Evolutionary conservation across 53 echinoderm and acorn worm genomes (phyloP), one percentile per base, ranked within the genome.

Genomic region (Patiria pectinifera): DNA sequence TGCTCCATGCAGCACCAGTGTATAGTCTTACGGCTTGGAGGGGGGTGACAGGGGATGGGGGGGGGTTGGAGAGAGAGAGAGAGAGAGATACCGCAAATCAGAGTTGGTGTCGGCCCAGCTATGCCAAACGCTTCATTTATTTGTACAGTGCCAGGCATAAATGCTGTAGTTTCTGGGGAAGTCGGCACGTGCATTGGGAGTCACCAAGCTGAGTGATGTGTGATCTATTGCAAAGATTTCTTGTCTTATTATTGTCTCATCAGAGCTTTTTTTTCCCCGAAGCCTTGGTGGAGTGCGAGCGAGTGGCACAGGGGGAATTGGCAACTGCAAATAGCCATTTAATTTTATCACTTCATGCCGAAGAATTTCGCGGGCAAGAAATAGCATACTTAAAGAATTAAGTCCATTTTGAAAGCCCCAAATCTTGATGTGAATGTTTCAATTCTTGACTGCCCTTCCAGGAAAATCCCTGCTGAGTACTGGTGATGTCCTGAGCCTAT

Each of bases 91-190:
- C 85, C 46, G 4, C 69, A 11, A 76, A 77, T 25, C 61, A 26
- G 86, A 23, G 62, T 14, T 19, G 25, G 44, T 76, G 11, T 58
- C n/a, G 15, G 24, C 13, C 60, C 15, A 76, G 78, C 78, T 76
- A 87, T 77, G 71, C 76, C 76, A 87, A 77, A 76, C 87, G 9
- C 77, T 87, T 72, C 88, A 61, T 87, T 87, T 78, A 87, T 87
- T 87, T 87, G 88, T 78, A 78, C 76, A 87, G 88, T 25, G 61
- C 25, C 16, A 21, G 78, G 88, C 15, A 6, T 47, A 47, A 86
- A 71, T 48, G 86, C 46, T 48, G 46, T 15, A 48, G 9, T 21
- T 11, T 8, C 53, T 53, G 53, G 46, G 22, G 11, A 9, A 21
- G 11, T 72, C 74, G 23, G 35, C 25, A 43, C 69, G 26, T 26